A percentile compares a stretch with the other conserved stretches of the same genome.
phyloP scores from a whole-genome alignment of 2,113 vertebrate genomes.

The Danionella cerebrum region DNA sequence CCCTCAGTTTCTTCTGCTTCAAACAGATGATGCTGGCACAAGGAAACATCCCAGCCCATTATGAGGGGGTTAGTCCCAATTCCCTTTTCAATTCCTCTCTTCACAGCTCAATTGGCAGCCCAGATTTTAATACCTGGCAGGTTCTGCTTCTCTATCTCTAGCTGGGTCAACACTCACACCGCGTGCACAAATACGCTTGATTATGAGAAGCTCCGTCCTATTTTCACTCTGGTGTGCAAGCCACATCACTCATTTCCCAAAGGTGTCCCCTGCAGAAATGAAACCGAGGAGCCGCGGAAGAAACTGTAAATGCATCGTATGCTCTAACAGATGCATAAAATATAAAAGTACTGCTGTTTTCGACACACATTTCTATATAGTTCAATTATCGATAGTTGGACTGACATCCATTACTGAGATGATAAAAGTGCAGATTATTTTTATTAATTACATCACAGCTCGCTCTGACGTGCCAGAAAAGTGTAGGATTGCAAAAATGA shows the following conservation, averaged over 20 bases:
- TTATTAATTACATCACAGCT: no score
- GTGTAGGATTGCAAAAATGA: no score
- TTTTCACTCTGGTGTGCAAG: not conserved
- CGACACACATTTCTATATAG: no score
- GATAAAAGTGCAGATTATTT: no score
- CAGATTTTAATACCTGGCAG: conserved; percentile 47
- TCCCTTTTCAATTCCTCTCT: conserved; percentile 65
- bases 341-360: no score
- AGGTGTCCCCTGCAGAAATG: not conserved
- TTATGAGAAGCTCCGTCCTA: conserved; percentile 1
- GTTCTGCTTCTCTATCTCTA: conserved; percentile 39
- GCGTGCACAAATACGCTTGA: conserved; percentile 15
- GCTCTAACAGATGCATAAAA: no score
- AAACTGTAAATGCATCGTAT: no score
- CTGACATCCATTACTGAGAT: no score
- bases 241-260: not conserved
- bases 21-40: conserved; percentile 51
- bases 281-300: conserved; percentile 3
- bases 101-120: conserved; percentile 62
- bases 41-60: conserved; percentile 47
- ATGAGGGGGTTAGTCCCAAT: conserved; percentile 56
- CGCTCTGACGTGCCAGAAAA: no score
- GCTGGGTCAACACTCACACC: conserved; percentile 48
- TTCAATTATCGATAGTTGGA: no score
- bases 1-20: conserved; percentile 28